Evolutionary conservation across 2,888 invertebrate genomes (phyloP), one percentile per base, ranked within the genome.

Genomic region (Plutella xylostella): DNA sequence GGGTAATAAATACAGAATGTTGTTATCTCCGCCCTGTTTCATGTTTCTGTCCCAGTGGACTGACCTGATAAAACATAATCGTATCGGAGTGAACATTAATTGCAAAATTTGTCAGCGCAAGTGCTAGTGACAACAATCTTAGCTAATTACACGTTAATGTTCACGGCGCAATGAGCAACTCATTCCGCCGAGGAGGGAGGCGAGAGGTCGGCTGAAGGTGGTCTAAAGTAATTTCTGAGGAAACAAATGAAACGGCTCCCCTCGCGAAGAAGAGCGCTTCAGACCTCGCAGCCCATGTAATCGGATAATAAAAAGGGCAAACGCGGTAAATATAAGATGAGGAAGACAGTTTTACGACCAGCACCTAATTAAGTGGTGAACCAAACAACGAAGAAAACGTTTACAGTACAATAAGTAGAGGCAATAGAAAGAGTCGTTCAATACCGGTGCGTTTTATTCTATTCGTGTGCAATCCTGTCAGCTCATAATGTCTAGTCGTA

Each of bases 251-350:
- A 82, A 80, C 72, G 56, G 74, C 75, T 79, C 80, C 82, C 83
- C 74, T 80, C 72, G 72, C 73, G 68, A 66, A 65, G 65, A 69
- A 63, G 71, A 73, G 65, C 72, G 77, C 71, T 78, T 75, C 79
- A 76, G 78, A 80, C 76, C 69, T 76, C 72, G 75, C 75, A 64
- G 79, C 80, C 79, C 77, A 74, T 75, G 82, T 83, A 82, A 83
- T 83, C 83, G 83, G 74, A 82, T 83, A 83, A 82, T 83, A 83
- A 83, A 83, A 83, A 82, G 83, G 83, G 82, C 82, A 78, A 82
- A 80, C 80, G 80, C 79, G 80, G 82, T 83, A 83, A 83, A 83
- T 83, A 83, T 82, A 80, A 82, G 83, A 83, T 82, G 83, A 83
- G 82, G 78, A 82, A 83, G 83, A 83, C 83, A 83, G 83, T 83